Evolutionary conservation across 2,888 invertebrate genomes (phyloP).

Genomic region (Phytoseiulus persimilis): DNA sequence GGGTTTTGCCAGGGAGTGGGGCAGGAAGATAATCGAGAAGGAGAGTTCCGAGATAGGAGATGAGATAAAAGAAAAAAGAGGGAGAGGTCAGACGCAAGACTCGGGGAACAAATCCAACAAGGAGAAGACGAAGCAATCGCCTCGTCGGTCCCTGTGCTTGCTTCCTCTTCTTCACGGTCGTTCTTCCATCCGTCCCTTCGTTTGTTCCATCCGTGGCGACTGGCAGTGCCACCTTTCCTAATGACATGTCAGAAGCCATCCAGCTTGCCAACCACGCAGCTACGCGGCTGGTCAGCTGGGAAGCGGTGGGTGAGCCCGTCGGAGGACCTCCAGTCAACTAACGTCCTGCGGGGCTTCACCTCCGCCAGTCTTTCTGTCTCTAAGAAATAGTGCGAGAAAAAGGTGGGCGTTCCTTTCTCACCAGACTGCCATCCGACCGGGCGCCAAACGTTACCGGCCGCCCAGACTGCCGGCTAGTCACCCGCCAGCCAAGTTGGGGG

Average conservation of each 20-base stretch:
- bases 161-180: neutral
- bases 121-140: conserved; percentile 8
- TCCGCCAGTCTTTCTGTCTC: neutral
- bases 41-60: neutral
- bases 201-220: neutral
- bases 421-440: neutral
- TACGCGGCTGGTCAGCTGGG: neutral
- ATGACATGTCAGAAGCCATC: conserved; percentile 38
- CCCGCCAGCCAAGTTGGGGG: neutral
- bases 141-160: neutral
- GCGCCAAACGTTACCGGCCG: neutral
- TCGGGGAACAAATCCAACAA: neutral
- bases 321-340: conserved; percentile 11
- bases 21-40: neutral
- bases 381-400: conserved; percentile 9
- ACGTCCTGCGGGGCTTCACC: neutral
- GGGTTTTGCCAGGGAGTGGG: neutral
- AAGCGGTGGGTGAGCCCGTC: neutral
- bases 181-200: neutral
- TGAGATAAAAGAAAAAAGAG: neutral
- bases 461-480: neutral
- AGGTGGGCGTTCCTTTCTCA: conserved; percentile 20
- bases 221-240: conserved; percentile 10
- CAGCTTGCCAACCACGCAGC: neutral
- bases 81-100: neutral